A percentile compares a stretch with the other conserved stretches of the same genome.
Conservation (phyloP, 1,140 invertebrate species). For the Radopholus similis region DNA sequence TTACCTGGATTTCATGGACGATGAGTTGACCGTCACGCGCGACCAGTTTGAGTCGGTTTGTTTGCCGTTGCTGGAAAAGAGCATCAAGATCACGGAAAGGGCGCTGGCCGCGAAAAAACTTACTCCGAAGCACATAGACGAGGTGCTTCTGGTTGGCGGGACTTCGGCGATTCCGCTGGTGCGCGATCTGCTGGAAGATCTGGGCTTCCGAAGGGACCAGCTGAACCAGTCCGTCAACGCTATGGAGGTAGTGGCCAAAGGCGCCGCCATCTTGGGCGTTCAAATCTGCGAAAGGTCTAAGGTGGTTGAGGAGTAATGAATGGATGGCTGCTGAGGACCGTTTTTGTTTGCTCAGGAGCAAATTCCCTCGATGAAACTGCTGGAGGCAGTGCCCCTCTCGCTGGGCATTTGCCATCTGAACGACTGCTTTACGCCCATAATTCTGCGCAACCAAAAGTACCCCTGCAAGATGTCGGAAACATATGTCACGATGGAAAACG, state of each 20-base stretch:
- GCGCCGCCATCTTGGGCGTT: conserved; percentile 91
- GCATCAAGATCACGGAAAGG: conserved; percentile 88
- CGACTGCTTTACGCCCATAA: conserved; percentile 91
- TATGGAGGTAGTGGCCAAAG: conserved; percentile 94
- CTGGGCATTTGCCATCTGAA: conserved; percentile 87
- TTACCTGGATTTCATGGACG: too few relatives aligned
- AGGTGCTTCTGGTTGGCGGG: conserved; percentile 93
- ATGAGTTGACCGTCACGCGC: too few relatives aligned
- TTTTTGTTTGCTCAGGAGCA: too few relatives aligned
- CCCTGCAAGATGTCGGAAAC: too few relatives aligned
- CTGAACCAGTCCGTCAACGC: conserved; percentile 90
- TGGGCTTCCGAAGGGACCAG: conserved; percentile 86
- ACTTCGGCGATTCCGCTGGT: conserved; percentile 96
- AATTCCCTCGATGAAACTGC: too few relatives aligned
- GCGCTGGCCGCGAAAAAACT: conserved; percentile 94
- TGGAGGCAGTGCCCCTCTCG: conserved; percentile 91
- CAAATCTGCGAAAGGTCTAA: conserved; percentile 93
- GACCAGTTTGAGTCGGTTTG: too few relatives aligned
- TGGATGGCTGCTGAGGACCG: too few relatives aligned
- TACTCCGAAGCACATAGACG: conserved; percentile 85
- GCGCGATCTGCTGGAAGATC: conserved; percentile 81
- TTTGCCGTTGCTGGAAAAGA: conserved; percentile 94
- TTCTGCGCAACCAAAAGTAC: too few relatives aligned
- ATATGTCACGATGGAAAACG: too few relatives aligned
- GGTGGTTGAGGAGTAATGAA: too few relatives aligned